Evolutionary conservation across 1,140 invertebrate species (phyloP), one percentile per base, ranked within the genome.

Genomic region (Cherax destructor): DNA sequence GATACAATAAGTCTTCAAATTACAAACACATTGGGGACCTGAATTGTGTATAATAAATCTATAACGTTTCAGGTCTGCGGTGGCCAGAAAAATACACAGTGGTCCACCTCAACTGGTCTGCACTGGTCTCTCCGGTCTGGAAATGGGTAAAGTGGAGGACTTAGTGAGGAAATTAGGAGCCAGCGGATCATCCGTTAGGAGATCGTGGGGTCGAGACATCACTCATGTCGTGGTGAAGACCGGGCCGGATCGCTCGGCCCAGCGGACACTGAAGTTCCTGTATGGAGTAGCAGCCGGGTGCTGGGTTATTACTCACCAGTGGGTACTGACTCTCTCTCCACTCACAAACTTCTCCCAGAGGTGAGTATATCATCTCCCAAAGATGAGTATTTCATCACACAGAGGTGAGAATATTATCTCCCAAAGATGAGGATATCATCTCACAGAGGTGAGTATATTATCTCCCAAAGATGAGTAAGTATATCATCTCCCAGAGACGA

Each of bases 201-300:
- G 50, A 16, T 78, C 59, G 3, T 91, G 81, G 76, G 76, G 21
- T 5, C 9, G 18, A 7, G 77, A 47, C 10, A 41, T 85, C 18
- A 91, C 89, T 2, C 89, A 91, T n/a, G 89, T 91, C 21, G 74
- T 91, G 21, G 89, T 91, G 3, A 78, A 86, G 41, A 86, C 89
- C 0, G 77, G 80, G 18, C 30, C 30, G 5, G 83, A 69, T 16
- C 18, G 47, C 1, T 11, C 80, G 11, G 83, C 89, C 21, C 89
- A 84, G 13, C 80, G 89, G 13, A 91, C 89, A 4, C 76, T 91
- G 3, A 91, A 91, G 24, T 91, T 86, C 59, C 76, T 91, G 5
- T 83, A 61, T 85, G 89, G 89, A 0, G 83, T 91, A 3, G 89
- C 83, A 10, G 59, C 74, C n/a, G 89, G 89, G 7, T 91, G 89